A percentile compares a stretch with the other conserved stretches of the same genome.
Evolutionary conservation across 2,888 invertebrate species (phyloP).

Genomic region (Dicranocentrus wangi): DNA sequence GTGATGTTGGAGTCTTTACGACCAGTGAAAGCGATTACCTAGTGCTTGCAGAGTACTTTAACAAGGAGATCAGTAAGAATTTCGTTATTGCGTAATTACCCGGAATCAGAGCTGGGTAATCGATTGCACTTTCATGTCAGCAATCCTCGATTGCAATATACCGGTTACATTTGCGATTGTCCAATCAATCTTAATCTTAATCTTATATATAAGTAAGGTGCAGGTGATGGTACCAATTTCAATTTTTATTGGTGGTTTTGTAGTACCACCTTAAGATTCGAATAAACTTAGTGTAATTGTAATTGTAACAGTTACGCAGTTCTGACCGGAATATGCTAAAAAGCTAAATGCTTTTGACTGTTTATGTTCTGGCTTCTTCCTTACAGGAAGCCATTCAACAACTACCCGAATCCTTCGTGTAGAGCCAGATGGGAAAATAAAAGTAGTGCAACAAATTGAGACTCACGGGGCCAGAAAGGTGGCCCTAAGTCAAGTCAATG

Average conservation of each 20-base stretch:
- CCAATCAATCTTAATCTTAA: too few relatives aligned
- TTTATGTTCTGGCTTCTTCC: not conserved
- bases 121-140: too few relatives aligned
- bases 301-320: too few relatives aligned
- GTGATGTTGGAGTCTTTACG: slow-evolving; percentile 68
- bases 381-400: slow-evolving; percentile 55
- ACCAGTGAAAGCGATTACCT: slow-evolving; percentile 56
- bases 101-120: not conserved
- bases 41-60: slow-evolving; percentile 67
- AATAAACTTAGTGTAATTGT: too few relatives aligned
- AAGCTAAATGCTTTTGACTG: too few relatives aligned
- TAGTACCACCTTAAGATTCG: too few relatives aligned
- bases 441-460: slow-evolving; percentile 61
- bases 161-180: too few relatives aligned
- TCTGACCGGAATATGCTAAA: too few relatives aligned
- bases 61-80: slow-evolving; percentile 46
- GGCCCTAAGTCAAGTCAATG: slow-evolving; percentile 39
- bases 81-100: not conserved
- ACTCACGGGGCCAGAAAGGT: slow-evolving; percentile 55
- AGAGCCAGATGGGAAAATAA: not conserved
- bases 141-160: too few relatives aligned
- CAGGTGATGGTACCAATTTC: too few relatives aligned
- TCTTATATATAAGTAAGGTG: too few relatives aligned
- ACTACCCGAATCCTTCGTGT: slow-evolving; percentile 53
- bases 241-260: too few relatives aligned